phyloP scores from a whole-genome alignment of 2,797 vertebrate species.

The Thripadectes ignobilis region DNA sequence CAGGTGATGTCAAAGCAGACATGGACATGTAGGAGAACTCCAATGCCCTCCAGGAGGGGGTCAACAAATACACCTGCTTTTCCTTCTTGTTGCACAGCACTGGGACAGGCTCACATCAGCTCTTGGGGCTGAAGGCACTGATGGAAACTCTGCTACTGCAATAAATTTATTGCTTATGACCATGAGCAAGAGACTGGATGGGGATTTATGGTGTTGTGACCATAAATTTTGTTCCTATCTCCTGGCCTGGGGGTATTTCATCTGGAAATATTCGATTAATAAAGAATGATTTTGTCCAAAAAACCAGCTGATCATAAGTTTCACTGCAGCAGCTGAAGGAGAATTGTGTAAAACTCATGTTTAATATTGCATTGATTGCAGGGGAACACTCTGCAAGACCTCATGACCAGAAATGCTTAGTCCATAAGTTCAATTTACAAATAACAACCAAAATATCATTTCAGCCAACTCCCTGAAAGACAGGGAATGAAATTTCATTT shows the following conservation, averaged over 20 bases:
- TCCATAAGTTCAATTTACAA: background rate
- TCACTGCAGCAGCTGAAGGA: background rate
- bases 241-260: slow-evolving; percentile 13
- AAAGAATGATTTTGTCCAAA: background rate
- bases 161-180: slow-evolving; percentile 5
- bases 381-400: background rate
- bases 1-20: background rate
- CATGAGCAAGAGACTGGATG: background rate
- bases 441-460: background rate
- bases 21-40: background rate
- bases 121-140: background rate
- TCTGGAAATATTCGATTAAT: slow-evolving; percentile 7
- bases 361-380: background rate
- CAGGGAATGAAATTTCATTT: background rate
- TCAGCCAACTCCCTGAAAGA: background rate
- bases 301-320: background rate
- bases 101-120: background rate
- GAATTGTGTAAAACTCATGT: background rate
- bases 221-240: slow-evolving; percentile 30
- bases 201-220: background rate
- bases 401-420: background rate
- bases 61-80: background rate
- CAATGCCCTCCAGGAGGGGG: background rate
- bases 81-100: background rate
- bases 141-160: background rate